These are phyloP conservation scores for Caenorhabditis sp. DNA, from an alignment of 2,888 invertebrate genomes.

Conservation along the genomic window DNA sequence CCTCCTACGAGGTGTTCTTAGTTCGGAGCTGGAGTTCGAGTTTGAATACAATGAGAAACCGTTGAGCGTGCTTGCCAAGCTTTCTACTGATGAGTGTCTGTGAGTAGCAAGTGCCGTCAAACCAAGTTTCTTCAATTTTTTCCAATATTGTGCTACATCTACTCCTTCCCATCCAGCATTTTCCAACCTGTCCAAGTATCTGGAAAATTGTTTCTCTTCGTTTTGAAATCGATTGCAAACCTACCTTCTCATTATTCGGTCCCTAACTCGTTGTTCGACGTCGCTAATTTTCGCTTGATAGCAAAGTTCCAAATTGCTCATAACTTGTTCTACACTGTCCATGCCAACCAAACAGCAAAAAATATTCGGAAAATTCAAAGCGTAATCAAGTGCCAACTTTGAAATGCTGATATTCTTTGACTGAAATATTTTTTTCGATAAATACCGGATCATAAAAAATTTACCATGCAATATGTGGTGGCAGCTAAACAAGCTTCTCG, in stretches of 20 bases:
- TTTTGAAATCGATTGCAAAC: background rate
- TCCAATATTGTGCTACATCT: constrained; percentile 75
- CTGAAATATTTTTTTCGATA: constrained; percentile 39
- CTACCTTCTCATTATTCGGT: constrained; percentile 63
- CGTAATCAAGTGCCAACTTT: constrained; percentile 58
- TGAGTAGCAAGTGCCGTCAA: constrained; percentile 51
- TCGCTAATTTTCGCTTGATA: constrained; percentile 36
- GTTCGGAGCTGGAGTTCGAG: constrained; percentile 46
- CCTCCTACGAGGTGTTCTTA: constrained; percentile 39
- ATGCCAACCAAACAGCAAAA: constrained; percentile 56
- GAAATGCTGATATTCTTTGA: constrained; percentile 59
- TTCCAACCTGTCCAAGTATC: constrained; percentile 73
- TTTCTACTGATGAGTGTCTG: constrained; percentile 58
- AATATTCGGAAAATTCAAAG: constrained; percentile 58
- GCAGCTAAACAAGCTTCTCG: constrained; percentile 52
- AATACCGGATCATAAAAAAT: background rate
- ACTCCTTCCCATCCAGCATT: constrained; percentile 80
- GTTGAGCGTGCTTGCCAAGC: constrained; percentile 60
- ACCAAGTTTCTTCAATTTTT: constrained; percentile 61
- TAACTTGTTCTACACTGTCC: constrained; percentile 49
- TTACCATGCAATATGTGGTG: constrained; percentile 44
- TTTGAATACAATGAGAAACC: constrained; percentile 52
- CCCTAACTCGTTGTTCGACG: constrained; percentile 57
- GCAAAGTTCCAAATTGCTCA: constrained; percentile 40
- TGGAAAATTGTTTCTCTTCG: constrained; percentile 20